Evolutionary conservation across 2,888 invertebrate genomes (phyloP).

Genomic region (Stenolophus ochropezus): DNA sequence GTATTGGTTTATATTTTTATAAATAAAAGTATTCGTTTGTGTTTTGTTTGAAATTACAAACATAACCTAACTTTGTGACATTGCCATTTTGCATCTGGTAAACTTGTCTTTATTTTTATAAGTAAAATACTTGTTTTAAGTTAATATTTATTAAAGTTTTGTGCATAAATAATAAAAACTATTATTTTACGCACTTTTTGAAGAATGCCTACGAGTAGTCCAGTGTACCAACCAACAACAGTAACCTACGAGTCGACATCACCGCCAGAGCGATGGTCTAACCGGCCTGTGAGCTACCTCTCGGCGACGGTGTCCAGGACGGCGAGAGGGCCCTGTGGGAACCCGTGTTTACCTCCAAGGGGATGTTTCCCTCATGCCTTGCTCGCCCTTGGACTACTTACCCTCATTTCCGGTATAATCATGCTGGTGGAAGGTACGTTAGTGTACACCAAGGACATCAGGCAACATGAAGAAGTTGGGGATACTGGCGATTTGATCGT

Average conservation of each 20-base stretch:
- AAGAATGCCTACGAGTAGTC: conserved; percentile 81
- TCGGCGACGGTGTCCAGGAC: conserved; percentile 74
- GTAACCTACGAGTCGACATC: conserved; percentile 80
- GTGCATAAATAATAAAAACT: background rate
- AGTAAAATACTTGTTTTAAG: no score
- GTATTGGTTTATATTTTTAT: conserved; percentile 27
- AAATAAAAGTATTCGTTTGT: conserved; percentile 49
- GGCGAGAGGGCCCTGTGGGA: conserved; percentile 77
- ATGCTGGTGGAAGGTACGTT: conserved; percentile 80
- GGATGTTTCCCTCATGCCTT: conserved; percentile 69
- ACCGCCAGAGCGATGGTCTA: conserved; percentile 70
- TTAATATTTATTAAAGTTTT: background rate
- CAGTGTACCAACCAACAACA: conserved; percentile 87
- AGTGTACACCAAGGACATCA: conserved; percentile 75
- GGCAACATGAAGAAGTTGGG: conserved; percentile 68
- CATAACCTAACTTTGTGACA: conserved; percentile 57
- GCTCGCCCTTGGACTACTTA: conserved; percentile 67
- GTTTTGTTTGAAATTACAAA: conserved; percentile 53
- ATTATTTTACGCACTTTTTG: background rate
- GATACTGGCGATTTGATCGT: conserved; percentile 72
- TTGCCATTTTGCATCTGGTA: conserved; percentile 45
- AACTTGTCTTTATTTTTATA: no score
- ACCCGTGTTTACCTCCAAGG: conserved; percentile 70
- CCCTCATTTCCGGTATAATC: conserved; percentile 74
- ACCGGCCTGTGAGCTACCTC: conserved; percentile 71